Base-by-base conservation (phyloP, 2,888 invertebrate species). In the Buathra laborator region DNA sequence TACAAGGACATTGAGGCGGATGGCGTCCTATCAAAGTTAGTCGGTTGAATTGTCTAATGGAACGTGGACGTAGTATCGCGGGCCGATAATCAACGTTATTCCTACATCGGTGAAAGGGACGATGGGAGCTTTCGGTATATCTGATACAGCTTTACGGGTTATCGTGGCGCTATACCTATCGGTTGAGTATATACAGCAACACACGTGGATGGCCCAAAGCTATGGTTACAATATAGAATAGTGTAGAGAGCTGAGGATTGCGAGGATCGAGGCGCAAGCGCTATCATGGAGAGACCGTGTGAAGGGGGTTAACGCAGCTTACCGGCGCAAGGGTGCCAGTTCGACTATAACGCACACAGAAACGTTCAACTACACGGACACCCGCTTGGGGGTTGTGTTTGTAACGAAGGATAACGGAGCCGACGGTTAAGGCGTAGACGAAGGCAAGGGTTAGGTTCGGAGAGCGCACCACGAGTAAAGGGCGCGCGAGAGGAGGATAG, bases 31-130 rank as follows among this genome's bases (percentile, higher is more conserved):
- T 83, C 67, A 56, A 76, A 32, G 48, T 62, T 7, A 19, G 19
- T 75, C 82, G 29, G 87, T 12, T 14, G 83, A 89, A 89, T 88
- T 87, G 88, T 89, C 89, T 89, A 90, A 91, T 89, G 89, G 87
- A 85, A 88, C 85, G 88, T 87, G 80, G 83, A 82, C 29, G 32
- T 64, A 37, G 46, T 75, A 81, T 89, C 87, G 86, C 81, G 71
- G 70, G 64, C 59, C 81, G 87, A 88, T 88, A 88, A 89, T 90
- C 89, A 78, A 88, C 74, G 86, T 88, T 87, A 81, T 89, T 88
- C 87, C 90, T 89, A 89, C 89, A 87, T 76, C 32, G 76, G 46
- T 19, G 19, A 32, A 44, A 32, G 16, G 53, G 19, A 10, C 29
- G 24, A 66, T 64, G 78, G 78, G 56, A 59, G 32, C 32, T 6